These are phyloP conservation scores for Geopemphigus sp. DNA, from an alignment of 1,140 invertebrate genomes.

Conservation along the genomic window DNA sequence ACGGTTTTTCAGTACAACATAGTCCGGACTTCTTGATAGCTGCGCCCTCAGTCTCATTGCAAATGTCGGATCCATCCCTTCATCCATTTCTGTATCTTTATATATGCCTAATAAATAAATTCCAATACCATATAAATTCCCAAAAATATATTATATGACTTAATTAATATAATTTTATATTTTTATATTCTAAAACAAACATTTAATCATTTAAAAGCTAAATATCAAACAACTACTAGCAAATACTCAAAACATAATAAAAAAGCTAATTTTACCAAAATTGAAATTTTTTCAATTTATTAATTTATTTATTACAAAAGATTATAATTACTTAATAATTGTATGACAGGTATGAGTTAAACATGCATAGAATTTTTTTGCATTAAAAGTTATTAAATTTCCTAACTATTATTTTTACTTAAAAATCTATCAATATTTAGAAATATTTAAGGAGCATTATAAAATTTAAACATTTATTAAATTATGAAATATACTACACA, in stretches of 20 bases:
- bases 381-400: neutral
- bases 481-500: too few species aligned
- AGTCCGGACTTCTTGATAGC: slow-evolving; percentile 41
- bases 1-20: slow-evolving; percentile 43
- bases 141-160: slow-evolving; percentile 5
- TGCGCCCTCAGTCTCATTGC: slow-evolving; percentile 49
- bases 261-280: too few species aligned
- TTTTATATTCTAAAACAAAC: neutral
- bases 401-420: too few species aligned
- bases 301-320: too few species aligned
- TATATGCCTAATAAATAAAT: slow-evolving; percentile 48
- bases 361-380: neutral
- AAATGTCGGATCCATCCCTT: slow-evolving; percentile 48
- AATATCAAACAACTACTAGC: slow-evolving; percentile 34
- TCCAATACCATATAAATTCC: slow-evolving; percentile 47
- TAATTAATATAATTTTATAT: neutral
- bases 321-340: too few species aligned
- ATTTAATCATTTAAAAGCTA: neutral
- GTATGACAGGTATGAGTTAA: neutral
- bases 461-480: too few species aligned
- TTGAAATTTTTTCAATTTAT: neutral
- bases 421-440: too few species aligned
- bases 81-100: slow-evolving; percentile 46
- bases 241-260: neutral
- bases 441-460: too few species aligned